phyloP scores from a whole-genome alignment of 2,888 invertebrate genomes.

The Aphidius colemani region DNA sequence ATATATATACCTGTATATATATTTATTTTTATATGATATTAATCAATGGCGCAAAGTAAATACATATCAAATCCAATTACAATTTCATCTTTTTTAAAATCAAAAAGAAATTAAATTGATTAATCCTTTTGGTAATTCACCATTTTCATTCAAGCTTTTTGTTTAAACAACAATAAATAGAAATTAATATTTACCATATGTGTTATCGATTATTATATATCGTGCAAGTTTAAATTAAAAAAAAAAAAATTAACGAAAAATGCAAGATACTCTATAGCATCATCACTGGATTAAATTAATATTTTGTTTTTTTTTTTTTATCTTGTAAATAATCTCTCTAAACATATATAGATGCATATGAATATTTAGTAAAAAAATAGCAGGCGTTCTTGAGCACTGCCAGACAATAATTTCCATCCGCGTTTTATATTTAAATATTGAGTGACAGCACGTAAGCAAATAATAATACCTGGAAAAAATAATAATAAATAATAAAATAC shows the following conservation, averaged over 20 bases:
- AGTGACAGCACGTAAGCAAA: constrained; percentile 84
- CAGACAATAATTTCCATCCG: constrained; percentile 84
- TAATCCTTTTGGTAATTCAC: background rate
- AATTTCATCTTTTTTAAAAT: background rate
- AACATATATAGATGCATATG: no score
- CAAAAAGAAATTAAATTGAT: background rate
- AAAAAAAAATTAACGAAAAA: constrained; percentile 42
- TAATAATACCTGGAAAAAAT: constrained; percentile 71
- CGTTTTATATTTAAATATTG: constrained; percentile 89
- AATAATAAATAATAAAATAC: background rate
- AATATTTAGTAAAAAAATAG: constrained; percentile 71
- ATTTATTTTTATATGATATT: no score
- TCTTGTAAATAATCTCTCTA: no score
- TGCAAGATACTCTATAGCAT: constrained; percentile 50
- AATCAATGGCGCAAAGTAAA: no score
- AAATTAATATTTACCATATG: constrained; percentile 6
- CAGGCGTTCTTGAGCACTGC: constrained; percentile 84
- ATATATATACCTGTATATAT: no score
- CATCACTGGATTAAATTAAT: constrained; percentile 27
- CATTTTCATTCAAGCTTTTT: background rate
- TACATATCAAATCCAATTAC: background rate
- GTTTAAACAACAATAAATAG: background rate
- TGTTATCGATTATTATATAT: constrained; percentile 33
- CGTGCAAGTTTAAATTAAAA: constrained; percentile 44
- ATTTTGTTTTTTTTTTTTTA: background rate